These are phyloP conservation scores for Xiphorhynchus erythropygius DNA, from an alignment of 2,797 vertebrate species.

Conservation along the genomic window DNA sequence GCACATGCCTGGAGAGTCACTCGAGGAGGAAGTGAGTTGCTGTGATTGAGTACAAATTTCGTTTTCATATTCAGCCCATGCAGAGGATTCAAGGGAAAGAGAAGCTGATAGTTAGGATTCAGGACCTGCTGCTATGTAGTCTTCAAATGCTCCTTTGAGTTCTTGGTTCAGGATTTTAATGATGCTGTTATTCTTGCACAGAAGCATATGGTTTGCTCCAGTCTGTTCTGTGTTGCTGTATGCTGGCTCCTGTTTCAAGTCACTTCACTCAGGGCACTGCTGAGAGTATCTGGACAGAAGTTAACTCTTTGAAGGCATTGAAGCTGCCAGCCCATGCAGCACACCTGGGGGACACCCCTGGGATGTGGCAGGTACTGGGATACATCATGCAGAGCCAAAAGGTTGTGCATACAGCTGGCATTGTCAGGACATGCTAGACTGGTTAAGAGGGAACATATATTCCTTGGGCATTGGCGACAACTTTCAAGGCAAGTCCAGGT, in stretches of 20 bases:
- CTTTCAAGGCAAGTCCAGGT: background rate
- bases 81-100: background rate
- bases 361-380: background rate
- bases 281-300: background rate
- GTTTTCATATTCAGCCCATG: background rate
- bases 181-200: slow-evolving; percentile 46
- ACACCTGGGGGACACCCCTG: background rate
- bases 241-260: background rate
- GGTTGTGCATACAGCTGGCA: background rate
- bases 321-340: background rate
- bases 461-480: background rate
- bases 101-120: slow-evolving; percentile 39
- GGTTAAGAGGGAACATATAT: background rate
- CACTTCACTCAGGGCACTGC: background rate
- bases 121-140: background rate
- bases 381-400: background rate
- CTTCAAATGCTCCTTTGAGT: slow-evolving; percentile 67
- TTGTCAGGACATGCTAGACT: background rate
- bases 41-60: background rate
- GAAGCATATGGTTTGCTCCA: slow-evolving; percentile 51
- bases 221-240: background rate
- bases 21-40: background rate
- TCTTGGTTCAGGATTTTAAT: slow-evolving; percentile 61
- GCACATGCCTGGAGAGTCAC: background rate
- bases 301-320: background rate